These are phyloP conservation scores for Coregonus suidteri DNA, from an alignment of 2,797 vertebrate genomes.

Conservation along the genomic window DNA sequence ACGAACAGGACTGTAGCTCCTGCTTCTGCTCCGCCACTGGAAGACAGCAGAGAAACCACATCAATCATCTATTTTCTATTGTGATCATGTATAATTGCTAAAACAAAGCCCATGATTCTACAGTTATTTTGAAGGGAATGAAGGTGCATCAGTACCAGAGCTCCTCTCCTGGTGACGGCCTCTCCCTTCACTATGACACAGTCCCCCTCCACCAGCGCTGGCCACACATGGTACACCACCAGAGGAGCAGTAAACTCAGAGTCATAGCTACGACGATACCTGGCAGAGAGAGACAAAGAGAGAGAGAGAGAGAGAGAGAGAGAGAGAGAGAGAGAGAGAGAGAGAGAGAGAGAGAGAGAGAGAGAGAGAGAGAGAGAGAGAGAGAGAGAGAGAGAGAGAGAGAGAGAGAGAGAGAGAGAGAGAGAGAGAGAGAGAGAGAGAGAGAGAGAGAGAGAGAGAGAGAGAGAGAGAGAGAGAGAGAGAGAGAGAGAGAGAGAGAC, in stretches of 20 bases:
- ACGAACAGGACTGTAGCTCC: conserved; percentile 75
- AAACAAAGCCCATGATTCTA: not conserved
- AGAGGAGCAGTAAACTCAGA: conserved; percentile 89
- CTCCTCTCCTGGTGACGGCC: conserved; percentile 86
- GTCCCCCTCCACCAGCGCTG: conserved; percentile 85
- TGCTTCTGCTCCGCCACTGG: conserved; percentile 78
- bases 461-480: not conserved
- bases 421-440: not conserved
- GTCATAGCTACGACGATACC: conserved; percentile 92
- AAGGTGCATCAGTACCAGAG: conserved; percentile 74
- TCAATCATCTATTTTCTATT: not conserved
- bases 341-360: not conserved
- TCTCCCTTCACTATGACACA: conserved; percentile 88
- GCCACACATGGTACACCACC: conserved; percentile 92
- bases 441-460: not conserved
- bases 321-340: not conserved
- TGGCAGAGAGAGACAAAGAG: conserved; percentile 45
- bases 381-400: not conserved
- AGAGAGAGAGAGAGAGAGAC: not conserved
- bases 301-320: not conserved
- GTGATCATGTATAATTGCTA: not conserved
- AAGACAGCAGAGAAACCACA: conserved; percentile 41
- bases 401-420: not conserved
- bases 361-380: no score
- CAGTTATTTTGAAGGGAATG: not conserved